Evolutionary conservation across 2,797 vertebrate species (phyloP).

Genomic region (Staurois parvus): DNA sequence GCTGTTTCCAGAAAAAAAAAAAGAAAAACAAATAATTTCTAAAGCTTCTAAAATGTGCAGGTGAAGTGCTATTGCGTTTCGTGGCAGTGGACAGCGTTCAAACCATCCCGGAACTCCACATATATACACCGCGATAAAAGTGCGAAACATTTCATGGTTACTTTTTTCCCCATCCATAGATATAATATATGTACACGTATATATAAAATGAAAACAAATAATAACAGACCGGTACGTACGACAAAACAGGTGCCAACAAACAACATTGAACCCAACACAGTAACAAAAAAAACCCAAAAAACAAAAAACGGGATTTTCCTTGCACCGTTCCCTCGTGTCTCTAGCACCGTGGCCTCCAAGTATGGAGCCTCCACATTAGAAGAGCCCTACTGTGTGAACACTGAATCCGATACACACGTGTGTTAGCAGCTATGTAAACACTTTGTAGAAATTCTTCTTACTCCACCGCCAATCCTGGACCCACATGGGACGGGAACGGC

Average conservation of each 20-base stretch:
- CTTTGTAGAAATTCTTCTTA: conserved; percentile 62
- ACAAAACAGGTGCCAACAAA: conserved; percentile 76
- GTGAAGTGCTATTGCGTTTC: background rate
- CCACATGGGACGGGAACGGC: conserved; percentile 48
- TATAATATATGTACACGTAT: conserved; percentile 46
- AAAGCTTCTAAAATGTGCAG: no score
- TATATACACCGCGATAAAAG: conserved; percentile 63
- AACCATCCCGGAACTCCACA: background rate
- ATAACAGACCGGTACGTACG: conserved; percentile 71
- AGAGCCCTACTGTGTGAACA: conserved; percentile 74
- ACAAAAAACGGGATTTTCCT: conserved; percentile 74
- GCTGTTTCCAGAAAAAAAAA: no score
- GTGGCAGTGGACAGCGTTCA: background rate
- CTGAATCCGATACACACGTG: conserved; percentile 69
- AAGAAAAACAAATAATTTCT: no score
- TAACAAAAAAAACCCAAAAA: conserved; percentile 73
- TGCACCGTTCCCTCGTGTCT: conserved; percentile 67
- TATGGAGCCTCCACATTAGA: conserved; percentile 74
- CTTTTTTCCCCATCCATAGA: conserved; percentile 25
- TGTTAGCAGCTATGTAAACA: conserved; percentile 77
- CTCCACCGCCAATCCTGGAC: background rate
- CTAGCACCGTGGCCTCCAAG: conserved; percentile 76
- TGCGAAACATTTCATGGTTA: conserved; percentile 64
- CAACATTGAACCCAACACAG: conserved; percentile 69
- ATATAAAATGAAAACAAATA: conserved; percentile 64